phyloP scores from a whole-genome alignment of 2,888 invertebrate species.

The Liopterus haemorrhoidalis region DNA sequence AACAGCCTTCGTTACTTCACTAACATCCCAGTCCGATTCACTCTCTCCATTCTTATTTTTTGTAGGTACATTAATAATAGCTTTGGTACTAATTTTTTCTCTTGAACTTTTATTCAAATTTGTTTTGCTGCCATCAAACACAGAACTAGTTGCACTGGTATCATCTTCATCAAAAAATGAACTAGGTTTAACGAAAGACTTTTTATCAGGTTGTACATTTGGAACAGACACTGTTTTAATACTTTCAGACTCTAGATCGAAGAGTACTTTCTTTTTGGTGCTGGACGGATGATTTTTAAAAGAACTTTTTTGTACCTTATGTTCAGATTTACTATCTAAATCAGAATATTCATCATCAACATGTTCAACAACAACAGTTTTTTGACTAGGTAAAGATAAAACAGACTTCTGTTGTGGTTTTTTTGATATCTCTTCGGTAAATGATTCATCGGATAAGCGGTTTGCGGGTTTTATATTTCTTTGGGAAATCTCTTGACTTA shows the following conservation, averaged over 20 bases:
- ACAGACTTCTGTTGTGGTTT: no score
- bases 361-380: no score
- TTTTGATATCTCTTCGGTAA: no score
- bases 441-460: no score
- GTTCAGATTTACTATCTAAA: conserved; percentile 5
- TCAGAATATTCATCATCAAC: no score
- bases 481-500: no score
- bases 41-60: conserved; percentile 24
- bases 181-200: conserved; percentile 13
- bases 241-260: conserved; percentile 27
- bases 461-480: no score
- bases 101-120: conserved; percentile 1
- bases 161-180: conserved; percentile 10
- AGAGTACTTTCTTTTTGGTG: conserved; percentile 35
- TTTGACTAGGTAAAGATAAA: no score
- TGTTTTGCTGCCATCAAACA: conserved; percentile 26
- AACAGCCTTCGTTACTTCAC: conserved; percentile 27
- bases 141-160: conserved; percentile 30
- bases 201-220: background rate
- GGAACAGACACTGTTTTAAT: background rate
- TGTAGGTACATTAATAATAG: conserved; percentile 15
- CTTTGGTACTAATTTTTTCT: conserved; percentile 17
- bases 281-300: conserved; percentile 26
- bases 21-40: conserved; percentile 35
- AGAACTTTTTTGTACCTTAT: conserved; percentile 23